Evolutionary conservation across 2,113 vertebrate genomes (phyloP), one percentile per base, ranked within the genome.

Genomic region (Oreocharis arfaki): DNA sequence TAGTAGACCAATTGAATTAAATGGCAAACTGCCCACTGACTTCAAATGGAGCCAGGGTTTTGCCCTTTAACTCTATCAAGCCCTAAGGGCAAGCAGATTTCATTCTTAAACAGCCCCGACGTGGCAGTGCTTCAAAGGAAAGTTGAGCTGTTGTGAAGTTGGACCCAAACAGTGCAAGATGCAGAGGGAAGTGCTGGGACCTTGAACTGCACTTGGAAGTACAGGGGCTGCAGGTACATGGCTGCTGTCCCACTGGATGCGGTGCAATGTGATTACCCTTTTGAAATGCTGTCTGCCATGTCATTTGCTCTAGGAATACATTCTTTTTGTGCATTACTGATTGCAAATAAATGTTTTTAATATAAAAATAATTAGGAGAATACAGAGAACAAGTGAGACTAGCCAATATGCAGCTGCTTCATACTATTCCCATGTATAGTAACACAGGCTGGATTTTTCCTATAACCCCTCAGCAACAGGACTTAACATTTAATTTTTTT

Each of bases 1-100:
- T 77, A 69, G 47, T 90, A 96, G 93, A 93, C 33, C 93, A 94
- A 95, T 96, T 94, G 87, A 91, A 95, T 95, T 94, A 95, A 91
- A 74, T 93, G 82, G 82, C 71, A 32, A 77, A 67, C 93, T 95
- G 91, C 89, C 90, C 82, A 88, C 67, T 91, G 87, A 56, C 84
- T 95, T 90, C 77, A 89, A 84, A 77, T 56, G 87, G 78, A 95
- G 85, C 44, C 92, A 91, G 71, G 75, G 93, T 96, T 97, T 95
- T 95, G 82, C 84, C 92, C 94, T 93, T 94, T 85, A 82, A 84
- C 91, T 92, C 68, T 90, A 35, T 74, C 70, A 77, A 70, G 68
- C 82, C 94, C 90, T 94, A 70, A 93, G 90, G 91, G 78, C 78
- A 91, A 78, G 89, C 70, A 96, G 59, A 77, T 88, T 92, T 87